Evolutionary conservation across 2,113 vertebrate species (phyloP).

Genomic region (Carassius auratus): DNA sequence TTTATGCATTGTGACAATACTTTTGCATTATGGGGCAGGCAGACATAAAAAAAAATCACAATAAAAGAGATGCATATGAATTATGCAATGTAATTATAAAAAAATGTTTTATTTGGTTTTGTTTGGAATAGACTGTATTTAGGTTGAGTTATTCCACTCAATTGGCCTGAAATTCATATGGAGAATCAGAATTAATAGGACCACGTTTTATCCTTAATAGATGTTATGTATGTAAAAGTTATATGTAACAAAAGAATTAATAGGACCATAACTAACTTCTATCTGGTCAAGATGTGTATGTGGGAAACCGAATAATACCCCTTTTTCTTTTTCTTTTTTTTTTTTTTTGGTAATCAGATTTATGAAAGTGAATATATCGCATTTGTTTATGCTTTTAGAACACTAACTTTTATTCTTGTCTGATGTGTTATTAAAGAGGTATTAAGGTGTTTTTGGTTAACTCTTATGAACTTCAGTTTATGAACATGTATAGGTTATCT

Average conservation of each 20-base stretch:
- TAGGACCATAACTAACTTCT: background rate
- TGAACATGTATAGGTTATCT: background rate
- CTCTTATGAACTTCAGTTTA: background rate
- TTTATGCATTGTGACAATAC: background rate
- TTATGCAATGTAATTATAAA: background rate
- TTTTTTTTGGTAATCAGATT: background rate
- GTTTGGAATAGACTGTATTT: background rate
- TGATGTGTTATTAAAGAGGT: background rate
- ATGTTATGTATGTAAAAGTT: too few species aligned
- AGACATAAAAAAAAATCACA: background rate
- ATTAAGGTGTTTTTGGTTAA: background rate
- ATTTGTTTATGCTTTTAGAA: background rate
- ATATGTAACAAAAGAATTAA: background rate
- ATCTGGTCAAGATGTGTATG: background rate
- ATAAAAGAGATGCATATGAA: background rate
- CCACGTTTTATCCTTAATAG: background rate
- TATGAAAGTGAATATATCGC: background rate
- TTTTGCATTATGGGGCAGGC: background rate
- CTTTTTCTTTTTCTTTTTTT: too few species aligned
- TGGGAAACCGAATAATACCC: background rate
- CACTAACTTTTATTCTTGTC: background rate
- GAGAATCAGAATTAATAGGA: background rate
- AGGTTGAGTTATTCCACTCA: background rate
- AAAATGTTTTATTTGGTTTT: background rate
- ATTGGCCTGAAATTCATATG: background rate